Percentiles rank a stretch among this genome's conserved stretches.
These are phyloP conservation scores for Phalera bucephala DNA, from an alignment of 2,888 invertebrate genomes.

Conservation along the genomic window DNA sequence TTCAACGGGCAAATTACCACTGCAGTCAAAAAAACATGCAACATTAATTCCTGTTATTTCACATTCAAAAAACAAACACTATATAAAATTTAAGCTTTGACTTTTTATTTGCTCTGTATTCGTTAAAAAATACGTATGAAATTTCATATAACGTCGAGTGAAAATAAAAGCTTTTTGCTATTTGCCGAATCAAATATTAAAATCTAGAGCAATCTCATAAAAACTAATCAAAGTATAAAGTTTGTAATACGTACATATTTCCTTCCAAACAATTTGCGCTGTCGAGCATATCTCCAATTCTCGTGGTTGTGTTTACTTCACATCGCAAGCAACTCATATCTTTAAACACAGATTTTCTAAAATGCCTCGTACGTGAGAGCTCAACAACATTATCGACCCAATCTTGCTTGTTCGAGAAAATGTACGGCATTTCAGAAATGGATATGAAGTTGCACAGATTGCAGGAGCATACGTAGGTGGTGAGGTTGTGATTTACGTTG, in stretches of 20 bases:
- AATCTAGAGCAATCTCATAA: not conserved
- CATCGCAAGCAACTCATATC: constrained; percentile 66
- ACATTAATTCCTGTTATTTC: not conserved
- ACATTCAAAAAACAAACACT: not conserved
- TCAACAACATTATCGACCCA: constrained; percentile 66
- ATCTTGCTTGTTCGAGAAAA: constrained; percentile 51
- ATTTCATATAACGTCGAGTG: not conserved
- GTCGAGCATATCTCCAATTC: constrained; percentile 35
- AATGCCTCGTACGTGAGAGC: constrained; percentile 51
- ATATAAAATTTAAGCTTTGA: not conserved
- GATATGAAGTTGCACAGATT: constrained; percentile 68
- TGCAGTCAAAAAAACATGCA: constrained; percentile 29
- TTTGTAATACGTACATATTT: constrained; percentile 58
- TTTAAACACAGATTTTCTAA: constrained; percentile 56
- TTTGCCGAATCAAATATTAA: not conserved
- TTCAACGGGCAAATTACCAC: constrained; percentile 45
- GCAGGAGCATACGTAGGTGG: constrained; percentile 63
- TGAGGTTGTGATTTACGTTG: constrained; percentile 52
- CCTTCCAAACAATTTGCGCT: constrained; percentile 59
- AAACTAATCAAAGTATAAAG: constrained; percentile 3
- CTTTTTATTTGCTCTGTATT: constrained; percentile 1
- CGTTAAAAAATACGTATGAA: constrained; percentile 1
- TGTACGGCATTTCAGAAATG: constrained; percentile 61
- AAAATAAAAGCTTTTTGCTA: not conserved
- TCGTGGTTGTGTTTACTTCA: constrained; percentile 52